phyloP scores from a whole-genome alignment of 2,113 vertebrate genomes.

The Bubalus kerabau region DNA sequence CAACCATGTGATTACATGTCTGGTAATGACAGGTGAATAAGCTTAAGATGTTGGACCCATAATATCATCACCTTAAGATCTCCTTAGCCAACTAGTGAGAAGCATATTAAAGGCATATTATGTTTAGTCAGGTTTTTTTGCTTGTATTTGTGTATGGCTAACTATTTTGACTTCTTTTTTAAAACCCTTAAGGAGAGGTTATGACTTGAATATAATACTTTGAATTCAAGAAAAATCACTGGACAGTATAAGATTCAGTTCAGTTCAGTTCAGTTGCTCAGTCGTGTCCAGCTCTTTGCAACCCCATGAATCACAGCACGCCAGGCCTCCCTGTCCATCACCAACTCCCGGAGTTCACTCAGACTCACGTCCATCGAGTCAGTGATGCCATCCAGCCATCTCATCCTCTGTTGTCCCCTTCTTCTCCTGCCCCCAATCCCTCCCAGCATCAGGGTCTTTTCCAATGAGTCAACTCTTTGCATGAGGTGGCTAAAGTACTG shows the following conservation, averaged over 20 bases:
- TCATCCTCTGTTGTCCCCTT: too few relatives aligned
- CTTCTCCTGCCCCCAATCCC: too few relatives aligned
- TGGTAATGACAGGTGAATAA: neutral
- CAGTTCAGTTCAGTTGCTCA: too few relatives aligned
- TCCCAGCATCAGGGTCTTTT: too few relatives aligned
- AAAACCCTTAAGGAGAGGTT: neutral
- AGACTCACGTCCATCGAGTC: too few relatives aligned
- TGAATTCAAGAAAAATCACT: neutral
- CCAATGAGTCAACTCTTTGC: too few relatives aligned
- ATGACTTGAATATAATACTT: neutral
- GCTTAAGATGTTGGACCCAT: neutral
- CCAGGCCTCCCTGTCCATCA: too few relatives aligned
- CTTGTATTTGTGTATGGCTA: neutral
- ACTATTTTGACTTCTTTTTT: neutral
- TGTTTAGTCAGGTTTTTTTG: neutral
- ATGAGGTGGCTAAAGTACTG: too few relatives aligned
- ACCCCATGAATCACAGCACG: too few relatives aligned
- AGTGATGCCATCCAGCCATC: too few relatives aligned
- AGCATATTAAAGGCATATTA: neutral
- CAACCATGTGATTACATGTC: neutral
- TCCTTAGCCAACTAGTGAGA: neutral
- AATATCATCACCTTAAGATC: neutral
- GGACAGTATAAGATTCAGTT: neutral
- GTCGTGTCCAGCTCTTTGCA: rapidly evolving
- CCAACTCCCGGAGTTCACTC: too few relatives aligned